A percentile compares a stretch with the other conserved stretches of the same genome.
Conservation (phyloP, 1,140 invertebrate genomes). For the Calliopsis andreniformis region DNA sequence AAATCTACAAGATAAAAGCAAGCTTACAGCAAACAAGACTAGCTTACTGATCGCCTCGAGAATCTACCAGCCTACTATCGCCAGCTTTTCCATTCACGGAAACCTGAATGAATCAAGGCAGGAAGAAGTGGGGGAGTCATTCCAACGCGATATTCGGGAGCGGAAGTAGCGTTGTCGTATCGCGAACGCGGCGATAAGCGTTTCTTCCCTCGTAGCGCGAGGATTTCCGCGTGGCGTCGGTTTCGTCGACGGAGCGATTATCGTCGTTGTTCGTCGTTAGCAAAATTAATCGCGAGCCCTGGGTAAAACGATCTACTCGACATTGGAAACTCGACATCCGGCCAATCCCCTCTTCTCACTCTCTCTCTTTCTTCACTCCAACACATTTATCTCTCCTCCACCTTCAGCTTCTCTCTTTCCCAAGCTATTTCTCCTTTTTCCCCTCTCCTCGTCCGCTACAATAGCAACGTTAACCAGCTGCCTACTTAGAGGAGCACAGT, state of each 20-base stretch:
- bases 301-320: slow-evolving; percentile 65
- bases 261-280: slow-evolving; percentile 45
- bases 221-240: background rate
- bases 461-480: slow-evolving; percentile 59
- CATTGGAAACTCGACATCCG: slow-evolving; percentile 68
- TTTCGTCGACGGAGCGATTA: slow-evolving; percentile 29
- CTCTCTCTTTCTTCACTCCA: slow-evolving; percentile 22
- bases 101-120: no score
- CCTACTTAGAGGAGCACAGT: slow-evolving; percentile 41
- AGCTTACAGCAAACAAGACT: no score
- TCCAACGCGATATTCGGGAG: slow-evolving; percentile 7
- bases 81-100: no score
- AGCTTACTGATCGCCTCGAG: no score
- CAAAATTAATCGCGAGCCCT: slow-evolving; percentile 62
- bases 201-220: background rate
- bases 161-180: background rate
- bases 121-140: background rate
- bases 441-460: slow-evolving; percentile 24
- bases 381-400: slow-evolving; percentile 29
- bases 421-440: slow-evolving; percentile 22
- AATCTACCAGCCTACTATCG: no score
- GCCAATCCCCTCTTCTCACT: slow-evolving; percentile 32
- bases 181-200: background rate
- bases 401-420: slow-evolving; percentile 14
- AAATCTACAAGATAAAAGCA: no score